Evolutionary conservation across 2,888 invertebrate genomes (phyloP).

Genomic region (Julus scandinavius): DNA sequence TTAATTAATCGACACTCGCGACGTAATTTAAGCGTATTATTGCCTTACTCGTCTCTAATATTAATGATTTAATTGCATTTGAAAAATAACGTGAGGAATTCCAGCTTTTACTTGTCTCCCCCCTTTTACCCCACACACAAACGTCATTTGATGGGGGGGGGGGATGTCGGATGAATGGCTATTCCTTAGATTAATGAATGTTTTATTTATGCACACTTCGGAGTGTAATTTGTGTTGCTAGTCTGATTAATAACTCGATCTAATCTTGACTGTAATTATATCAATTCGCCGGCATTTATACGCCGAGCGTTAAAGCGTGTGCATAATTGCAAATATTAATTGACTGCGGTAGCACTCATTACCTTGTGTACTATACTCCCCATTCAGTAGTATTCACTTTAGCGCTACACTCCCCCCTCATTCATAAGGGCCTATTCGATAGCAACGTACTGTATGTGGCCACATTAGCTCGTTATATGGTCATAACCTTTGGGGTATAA

Average conservation of each 20-base stretch:
- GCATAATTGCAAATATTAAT: conserved; percentile 27
- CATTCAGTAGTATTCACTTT: too few relatives aligned
- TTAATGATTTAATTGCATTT: conserved; percentile 30
- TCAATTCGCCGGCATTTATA: conserved; percentile 24
- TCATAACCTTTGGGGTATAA: too few relatives aligned
- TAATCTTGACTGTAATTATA: conserved; percentile 38
- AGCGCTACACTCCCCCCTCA: too few relatives aligned
- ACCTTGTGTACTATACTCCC: not conserved
- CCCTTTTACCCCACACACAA: too few relatives aligned
- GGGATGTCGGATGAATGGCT: not conserved
- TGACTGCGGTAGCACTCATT: conserved; percentile 3
- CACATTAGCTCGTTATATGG: too few relatives aligned
- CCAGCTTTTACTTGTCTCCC: not conserved
- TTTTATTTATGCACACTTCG: not conserved
- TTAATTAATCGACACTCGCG: conserved; percentile 29
- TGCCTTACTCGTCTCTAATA: conserved; percentile 17
- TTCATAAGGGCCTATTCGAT: too few relatives aligned
- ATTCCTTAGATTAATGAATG: not conserved
- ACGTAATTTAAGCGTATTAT: conserved; percentile 28
- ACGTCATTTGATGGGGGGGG: not conserved
- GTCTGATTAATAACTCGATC: conserved; percentile 36
- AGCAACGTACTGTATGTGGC: too few relatives aligned
- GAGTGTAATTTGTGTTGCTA: conserved; percentile 4
- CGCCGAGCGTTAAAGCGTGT: not conserved
- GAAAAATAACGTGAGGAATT: not conserved